Percentiles rank a stretch among this genome's conserved stretches.
These are phyloP conservation scores for Anguilla pacifica DNA, from an alignment of 2,797 vertebrate genomes.

Conservation along the genomic window DNA sequence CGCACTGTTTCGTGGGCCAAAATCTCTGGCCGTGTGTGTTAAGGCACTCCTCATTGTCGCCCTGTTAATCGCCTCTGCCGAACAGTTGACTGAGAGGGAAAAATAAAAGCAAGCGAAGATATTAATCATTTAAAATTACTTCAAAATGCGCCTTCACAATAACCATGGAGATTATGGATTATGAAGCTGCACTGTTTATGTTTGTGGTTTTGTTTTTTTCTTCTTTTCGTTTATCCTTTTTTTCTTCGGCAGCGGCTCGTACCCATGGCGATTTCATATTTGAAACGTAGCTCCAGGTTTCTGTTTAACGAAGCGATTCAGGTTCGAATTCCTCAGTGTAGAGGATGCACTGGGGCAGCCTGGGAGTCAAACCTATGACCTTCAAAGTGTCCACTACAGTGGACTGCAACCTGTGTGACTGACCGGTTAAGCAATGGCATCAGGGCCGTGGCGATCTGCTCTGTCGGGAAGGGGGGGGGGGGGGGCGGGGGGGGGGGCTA, in stretches of 20 bases:
- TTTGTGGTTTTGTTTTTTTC: neutral
- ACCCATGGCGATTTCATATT: neutral
- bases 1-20: neutral
- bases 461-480: neutral
- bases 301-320: neutral
- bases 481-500: too few species aligned
- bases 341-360: neutral
- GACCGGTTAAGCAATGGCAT: neutral
- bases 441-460: neutral
- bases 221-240: neutral
- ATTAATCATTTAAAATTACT: neutral
- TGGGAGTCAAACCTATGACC: neutral
- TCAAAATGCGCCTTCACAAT: neutral
- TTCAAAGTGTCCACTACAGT: neutral
- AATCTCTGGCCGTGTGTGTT: neutral
- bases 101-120: neutral
- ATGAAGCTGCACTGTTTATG: neutral
- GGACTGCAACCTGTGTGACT: neutral
- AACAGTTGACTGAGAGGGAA: neutral
- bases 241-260: neutral
- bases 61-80: neutral
- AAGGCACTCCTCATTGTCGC: neutral
- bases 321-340: neutral
- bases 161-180: neutral
- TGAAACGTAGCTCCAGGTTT: neutral